phyloP scores from a whole-genome alignment of 1,140 invertebrate species.

The Lordiphosa mommai region DNA sequence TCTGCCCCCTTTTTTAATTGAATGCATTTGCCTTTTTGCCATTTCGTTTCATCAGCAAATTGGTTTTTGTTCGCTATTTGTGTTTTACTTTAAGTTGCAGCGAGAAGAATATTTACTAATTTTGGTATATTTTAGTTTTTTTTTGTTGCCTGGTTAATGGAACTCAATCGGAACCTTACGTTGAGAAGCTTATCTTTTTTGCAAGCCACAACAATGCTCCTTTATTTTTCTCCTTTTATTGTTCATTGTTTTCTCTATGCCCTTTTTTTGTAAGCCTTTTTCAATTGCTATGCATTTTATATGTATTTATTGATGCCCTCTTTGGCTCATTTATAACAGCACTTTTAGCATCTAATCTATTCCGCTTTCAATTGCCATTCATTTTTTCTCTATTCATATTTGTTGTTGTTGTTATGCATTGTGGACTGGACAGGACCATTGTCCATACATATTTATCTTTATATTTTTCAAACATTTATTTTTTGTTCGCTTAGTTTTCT shows the following conservation, averaged over 20 bases:
- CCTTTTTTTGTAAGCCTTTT: too few species aligned
- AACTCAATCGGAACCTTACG: too few species aligned
- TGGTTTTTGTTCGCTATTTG: slow-evolving; percentile 51
- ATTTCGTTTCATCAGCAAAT: slow-evolving; percentile 56
- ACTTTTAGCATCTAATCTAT: slow-evolving; percentile 48
- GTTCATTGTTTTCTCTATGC: slow-evolving; percentile 5
- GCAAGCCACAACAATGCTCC: neutral
- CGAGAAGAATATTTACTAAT: too few species aligned
- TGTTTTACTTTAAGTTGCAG: slow-evolving; percentile 30
- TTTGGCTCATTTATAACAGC: slow-evolving; percentile 43
- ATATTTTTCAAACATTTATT: slow-evolving; percentile 5
- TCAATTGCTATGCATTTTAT: slow-evolving; percentile 32
- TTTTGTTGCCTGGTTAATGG: too few species aligned
- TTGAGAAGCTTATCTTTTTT: too few species aligned
- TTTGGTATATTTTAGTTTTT: too few species aligned
- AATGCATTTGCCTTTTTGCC: slow-evolving; percentile 41
- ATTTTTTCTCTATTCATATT: slow-evolving; percentile 20
- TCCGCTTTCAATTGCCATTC: slow-evolving; percentile 44
- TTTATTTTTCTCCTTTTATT: neutral
- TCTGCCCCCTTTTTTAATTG: slow-evolving; percentile 41
- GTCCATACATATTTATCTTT: slow-evolving; percentile 23
- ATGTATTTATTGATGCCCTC: slow-evolving; percentile 34
- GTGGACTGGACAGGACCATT: slow-evolving; percentile 8
- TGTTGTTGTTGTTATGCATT: slow-evolving; percentile 9
- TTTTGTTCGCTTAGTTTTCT: slow-evolving; percentile 25